Evolutionary conservation across 2,113 vertebrate genomes (phyloP), one percentile per base, ranked within the genome.

Genomic region (Rhegmatorhina hoffmannsi): DNA sequence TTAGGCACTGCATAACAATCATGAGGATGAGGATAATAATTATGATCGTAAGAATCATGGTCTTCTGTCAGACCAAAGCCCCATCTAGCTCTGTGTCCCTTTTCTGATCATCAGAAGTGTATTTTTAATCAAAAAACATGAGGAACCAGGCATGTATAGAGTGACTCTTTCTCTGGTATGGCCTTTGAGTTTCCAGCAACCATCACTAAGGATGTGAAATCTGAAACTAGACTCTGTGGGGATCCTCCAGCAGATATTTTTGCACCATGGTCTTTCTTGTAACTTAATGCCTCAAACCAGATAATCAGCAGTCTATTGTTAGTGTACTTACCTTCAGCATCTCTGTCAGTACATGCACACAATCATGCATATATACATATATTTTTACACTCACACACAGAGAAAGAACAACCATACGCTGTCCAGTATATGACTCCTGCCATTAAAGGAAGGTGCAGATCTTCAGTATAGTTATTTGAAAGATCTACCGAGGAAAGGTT

Each of bases 301-400:
- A 75, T n/a, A 63, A 69, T 23, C 29, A 85, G 7, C 28, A 55
- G 36, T 5, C 34, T 60, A 12, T 11, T 80, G n/a, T 52, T 47
- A 67, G 33, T 2, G 7, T 19, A 38, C 14, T 36, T 11, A 5
- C 28, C n/a, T 79, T 87, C 73, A 69, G n/a, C 17, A 49, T n/a
- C 36, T 29, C 17, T 69, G 28, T 13, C 63, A 60, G 24, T 18
- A 20, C 3, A 62, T 5, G 20, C 31, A 33, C 31, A 56, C 16
- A 53, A 9, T 29, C 52, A 26, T 7, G 13, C 8, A 40, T 9
- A 29, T 3, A 31, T 16, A 21, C 7, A 38, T 5, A 47, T 7
- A n/a, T 2, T 31, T 2, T 38, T 7, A n/a, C 6, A 19, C 14
- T 38, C 16, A 52, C 7, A 55, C 26, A 34, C 4, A 31, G 1